Evolutionary conservation across 2,888 invertebrate species (phyloP).

Genomic region (Heliconius aoede): DNA sequence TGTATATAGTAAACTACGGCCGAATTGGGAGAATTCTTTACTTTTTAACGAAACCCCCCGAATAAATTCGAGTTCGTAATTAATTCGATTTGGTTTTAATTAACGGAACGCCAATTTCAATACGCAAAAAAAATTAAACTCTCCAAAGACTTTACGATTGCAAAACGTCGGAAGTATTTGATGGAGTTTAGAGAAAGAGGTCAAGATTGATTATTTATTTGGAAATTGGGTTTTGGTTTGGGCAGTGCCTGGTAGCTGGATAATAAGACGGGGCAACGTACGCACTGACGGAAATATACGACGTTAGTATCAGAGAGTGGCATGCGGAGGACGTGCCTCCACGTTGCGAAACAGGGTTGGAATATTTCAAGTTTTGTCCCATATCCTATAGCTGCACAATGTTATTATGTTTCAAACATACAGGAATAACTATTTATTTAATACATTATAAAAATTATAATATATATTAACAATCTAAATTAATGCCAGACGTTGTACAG

Average conservation of each 20-base stretch:
- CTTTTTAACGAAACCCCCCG: conserved; percentile 60
- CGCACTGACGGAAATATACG: conserved; percentile 72
- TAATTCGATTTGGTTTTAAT: conserved; percentile 81
- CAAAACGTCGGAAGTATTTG: conserved; percentile 57
- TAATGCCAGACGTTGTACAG: too few relatives aligned
- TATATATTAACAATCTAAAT: too few relatives aligned
- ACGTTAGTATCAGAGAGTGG: conserved; percentile 71
- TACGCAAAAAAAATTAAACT: conserved; percentile 69
- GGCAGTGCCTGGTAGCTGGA: conserved; percentile 42
- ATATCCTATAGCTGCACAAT: not conserved
- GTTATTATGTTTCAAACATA: not conserved
- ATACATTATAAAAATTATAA: not conserved
- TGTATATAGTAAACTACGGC: conserved; percentile 28
- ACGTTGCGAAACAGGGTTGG: conserved; percentile 48
- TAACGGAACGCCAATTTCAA: conserved; percentile 78
- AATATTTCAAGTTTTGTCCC: conserved; percentile 25
- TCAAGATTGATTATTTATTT: conserved; percentile 39
- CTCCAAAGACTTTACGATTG: conserved; percentile 76
- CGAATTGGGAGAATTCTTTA: conserved; percentile 53
- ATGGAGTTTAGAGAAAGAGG: conserved; percentile 47
- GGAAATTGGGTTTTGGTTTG: conserved; percentile 32
- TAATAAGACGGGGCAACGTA: conserved; percentile 67
- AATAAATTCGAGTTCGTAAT: conserved; percentile 73
- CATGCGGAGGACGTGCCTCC: conserved; percentile 67
- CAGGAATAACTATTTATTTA: not conserved